Conservation (phyloP, 1,140 invertebrate species). For the Cyrtorhinus lividipennis region DNA sequence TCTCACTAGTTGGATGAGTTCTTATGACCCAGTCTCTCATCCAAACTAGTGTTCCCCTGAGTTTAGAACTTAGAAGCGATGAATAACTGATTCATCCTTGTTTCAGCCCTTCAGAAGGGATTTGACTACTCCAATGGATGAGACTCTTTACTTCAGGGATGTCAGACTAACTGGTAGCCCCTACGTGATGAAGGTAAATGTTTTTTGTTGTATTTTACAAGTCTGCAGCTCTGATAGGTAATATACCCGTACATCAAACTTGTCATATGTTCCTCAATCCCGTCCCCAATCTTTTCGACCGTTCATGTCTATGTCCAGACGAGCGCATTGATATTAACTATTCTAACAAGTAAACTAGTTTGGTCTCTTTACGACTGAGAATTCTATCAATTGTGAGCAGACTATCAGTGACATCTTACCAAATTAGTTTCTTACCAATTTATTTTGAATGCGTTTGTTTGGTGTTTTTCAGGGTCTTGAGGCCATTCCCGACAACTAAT, state of each 20-base stretch:
- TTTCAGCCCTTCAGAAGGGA: conserved; percentile 17
- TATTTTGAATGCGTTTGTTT: neutral
- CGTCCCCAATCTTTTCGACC: too few species aligned
- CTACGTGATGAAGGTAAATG: conserved; percentile 10
- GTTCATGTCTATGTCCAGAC: neutral
- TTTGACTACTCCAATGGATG: neutral
- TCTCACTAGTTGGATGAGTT: too few species aligned
- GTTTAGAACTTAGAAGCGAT: too few species aligned
- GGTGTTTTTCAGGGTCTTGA: neutral
- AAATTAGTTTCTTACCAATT: neutral
- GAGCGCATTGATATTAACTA: neutral
- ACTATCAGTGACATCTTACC: neutral
- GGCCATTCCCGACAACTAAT: neutral
- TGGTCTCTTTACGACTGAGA: neutral
- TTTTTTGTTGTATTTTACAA: too few species aligned
- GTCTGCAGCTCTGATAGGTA: too few species aligned
- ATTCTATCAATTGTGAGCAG: neutral
- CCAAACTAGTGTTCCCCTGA: too few species aligned
- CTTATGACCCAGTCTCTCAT: too few species aligned
- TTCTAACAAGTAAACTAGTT: neutral
- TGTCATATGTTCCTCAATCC: too few species aligned
- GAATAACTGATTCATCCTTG: neutral
- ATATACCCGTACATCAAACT: too few species aligned
- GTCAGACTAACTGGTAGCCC: conserved; percentile 7
- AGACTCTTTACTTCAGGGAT: conserved; percentile 4